Percentiles rank a stretch among this genome's conserved stretches.
phyloP scores from a whole-genome alignment of 2,113 vertebrate species.

The Gyps fulvus region DNA sequence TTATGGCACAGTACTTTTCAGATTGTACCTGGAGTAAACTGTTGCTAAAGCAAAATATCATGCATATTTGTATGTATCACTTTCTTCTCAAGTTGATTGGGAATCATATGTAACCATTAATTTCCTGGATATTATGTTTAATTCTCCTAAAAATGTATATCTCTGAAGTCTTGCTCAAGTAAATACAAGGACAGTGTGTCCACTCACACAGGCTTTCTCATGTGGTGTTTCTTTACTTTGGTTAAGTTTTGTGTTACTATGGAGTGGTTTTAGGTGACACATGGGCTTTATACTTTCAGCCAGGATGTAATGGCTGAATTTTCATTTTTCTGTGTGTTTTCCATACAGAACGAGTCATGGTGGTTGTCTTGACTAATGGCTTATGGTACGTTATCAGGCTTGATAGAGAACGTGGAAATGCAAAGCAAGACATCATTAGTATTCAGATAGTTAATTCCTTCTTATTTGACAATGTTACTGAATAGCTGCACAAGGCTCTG shows the following conservation, averaged over 20 bases:
- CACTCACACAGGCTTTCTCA: neutral
- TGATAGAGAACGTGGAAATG: neutral
- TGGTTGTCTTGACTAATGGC: neutral
- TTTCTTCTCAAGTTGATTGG: neutral
- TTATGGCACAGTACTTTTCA: neutral
- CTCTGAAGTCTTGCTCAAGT: neutral
- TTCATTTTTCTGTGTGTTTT: neutral
- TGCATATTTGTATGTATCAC: neutral
- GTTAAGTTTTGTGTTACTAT: neutral
- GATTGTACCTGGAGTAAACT: neutral
- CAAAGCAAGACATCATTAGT: neutral
- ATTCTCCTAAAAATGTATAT: neutral
- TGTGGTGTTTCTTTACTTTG: neutral
- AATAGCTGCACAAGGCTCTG: neutral
- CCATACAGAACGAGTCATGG: fast-evolving
- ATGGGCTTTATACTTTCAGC: neutral
- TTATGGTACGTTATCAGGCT: neutral
- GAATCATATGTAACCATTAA: neutral
- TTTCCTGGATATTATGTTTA: neutral
- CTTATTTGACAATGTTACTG: neutral
- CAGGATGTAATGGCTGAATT: neutral
- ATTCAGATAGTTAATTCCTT: neutral
- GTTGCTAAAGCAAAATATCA: neutral
- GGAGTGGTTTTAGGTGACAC: neutral
- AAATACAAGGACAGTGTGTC: neutral